A percentile compares a stretch with the other conserved stretches of the same genome.
These are phyloP conservation scores for Tapirus indicus DNA, from an alignment of 2,797 vertebrate genomes.

Conservation along the genomic window DNA sequence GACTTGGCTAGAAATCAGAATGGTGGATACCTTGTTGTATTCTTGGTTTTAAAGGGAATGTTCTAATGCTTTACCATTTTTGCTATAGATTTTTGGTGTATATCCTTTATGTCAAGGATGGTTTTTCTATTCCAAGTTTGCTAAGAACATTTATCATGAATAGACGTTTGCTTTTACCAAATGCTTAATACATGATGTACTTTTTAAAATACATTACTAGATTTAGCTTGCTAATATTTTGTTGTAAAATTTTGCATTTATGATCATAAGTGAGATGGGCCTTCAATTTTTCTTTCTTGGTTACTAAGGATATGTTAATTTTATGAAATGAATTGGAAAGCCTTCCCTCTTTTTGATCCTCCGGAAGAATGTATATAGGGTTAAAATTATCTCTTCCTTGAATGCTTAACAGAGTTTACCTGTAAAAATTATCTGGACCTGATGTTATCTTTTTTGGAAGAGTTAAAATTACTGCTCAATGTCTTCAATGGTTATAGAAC, in stretches of 20 bases:
- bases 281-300: background rate
- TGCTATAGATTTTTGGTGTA: background rate
- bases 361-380: background rate
- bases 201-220: background rate
- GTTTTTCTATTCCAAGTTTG: background rate
- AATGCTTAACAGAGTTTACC: background rate
- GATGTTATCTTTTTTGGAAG: slow-evolving; percentile 33
- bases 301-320: background rate
- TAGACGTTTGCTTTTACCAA: background rate
- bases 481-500: background rate
- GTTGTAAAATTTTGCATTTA: slow-evolving; percentile 12
- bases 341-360: background rate
- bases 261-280: background rate
- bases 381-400: background rate
- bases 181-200: background rate
- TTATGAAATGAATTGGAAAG: slow-evolving; percentile 16
- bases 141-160: background rate
- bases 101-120: background rate
- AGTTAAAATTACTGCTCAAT: background rate
- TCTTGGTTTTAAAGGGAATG: background rate
- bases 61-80: background rate
- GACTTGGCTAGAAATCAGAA: background rate
- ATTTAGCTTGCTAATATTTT: slow-evolving; percentile 10
- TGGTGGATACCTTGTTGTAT: background rate
- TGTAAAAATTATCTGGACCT: background rate